Percentiles rank a stretch among this genome's conserved stretches.
Evolutionary conservation across 1,140 invertebrate species (phyloP).

Genomic region (Platyura marginata): DNA sequence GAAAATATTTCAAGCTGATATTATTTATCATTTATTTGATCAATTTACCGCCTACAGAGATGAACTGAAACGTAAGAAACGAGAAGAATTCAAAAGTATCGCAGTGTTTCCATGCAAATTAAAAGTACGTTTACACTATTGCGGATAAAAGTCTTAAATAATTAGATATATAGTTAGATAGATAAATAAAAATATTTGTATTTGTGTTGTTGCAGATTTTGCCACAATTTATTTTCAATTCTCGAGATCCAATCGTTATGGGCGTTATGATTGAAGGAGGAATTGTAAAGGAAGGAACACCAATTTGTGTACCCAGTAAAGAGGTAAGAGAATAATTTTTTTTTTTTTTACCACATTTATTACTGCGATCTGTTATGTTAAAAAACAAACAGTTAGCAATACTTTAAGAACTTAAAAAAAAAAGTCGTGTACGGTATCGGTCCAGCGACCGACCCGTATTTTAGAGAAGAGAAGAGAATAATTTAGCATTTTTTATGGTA

Average conservation of each 20-base stretch:
- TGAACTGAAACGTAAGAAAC: conserved; percentile 80
- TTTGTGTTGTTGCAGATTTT: conserved; percentile 33
- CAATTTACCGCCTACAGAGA: conserved; percentile 90
- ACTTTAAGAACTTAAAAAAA: too few species aligned
- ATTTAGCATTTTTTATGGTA: too few species aligned
- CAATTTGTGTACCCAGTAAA: conserved; percentile 89
- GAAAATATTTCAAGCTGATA: conserved; percentile 97
- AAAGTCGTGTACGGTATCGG: too few species aligned
- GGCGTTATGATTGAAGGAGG: conserved; percentile 94
- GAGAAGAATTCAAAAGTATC: conserved; percentile 87
- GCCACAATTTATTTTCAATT: conserved; percentile 90
- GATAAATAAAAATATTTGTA: not conserved
- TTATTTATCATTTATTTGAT: conserved; percentile 99
- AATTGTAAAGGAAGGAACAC: conserved; percentile 88
- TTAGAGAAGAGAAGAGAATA: too few species aligned
- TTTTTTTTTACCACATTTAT: too few species aligned
- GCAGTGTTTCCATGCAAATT: conserved; percentile 98
- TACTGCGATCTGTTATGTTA: not conserved
- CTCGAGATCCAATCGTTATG: conserved; percentile 90
- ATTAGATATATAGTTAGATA: too few species aligned
- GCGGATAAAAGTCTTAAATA: too few species aligned
- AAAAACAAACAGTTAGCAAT: too few species aligned
- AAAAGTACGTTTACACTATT: conserved; percentile 50
- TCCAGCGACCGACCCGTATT: too few species aligned
- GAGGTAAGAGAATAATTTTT: conserved; percentile 42